phyloP scores from a whole-genome alignment of 1,140 invertebrate genomes.

The Gryon sp. region DNA sequence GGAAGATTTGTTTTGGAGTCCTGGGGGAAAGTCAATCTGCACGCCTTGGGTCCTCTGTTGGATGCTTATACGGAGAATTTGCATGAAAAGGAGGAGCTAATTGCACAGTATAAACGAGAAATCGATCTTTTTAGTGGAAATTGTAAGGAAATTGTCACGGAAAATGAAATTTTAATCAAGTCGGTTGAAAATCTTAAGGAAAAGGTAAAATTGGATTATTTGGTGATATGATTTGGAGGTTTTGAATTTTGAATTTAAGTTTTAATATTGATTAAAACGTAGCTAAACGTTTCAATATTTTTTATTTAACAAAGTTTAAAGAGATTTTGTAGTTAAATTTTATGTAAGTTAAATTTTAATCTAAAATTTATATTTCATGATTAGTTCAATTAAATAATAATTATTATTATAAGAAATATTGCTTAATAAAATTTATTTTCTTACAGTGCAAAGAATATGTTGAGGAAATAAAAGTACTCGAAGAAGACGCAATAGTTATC shows the following conservation, averaged over 20 bases:
- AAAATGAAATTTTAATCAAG: slow-evolving; percentile 83
- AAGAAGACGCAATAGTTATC: slow-evolving; percentile 80
- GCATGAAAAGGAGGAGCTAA: slow-evolving; percentile 83
- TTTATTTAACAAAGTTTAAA: neutral
- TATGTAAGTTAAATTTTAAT: neutral
- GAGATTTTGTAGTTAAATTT: neutral
- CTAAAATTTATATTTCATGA: neutral
- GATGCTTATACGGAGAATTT: slow-evolving; percentile 85
- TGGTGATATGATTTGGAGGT: too few relatives aligned
- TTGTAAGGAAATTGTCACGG: slow-evolving; percentile 82
- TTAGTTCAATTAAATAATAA: neutral
- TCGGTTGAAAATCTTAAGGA: slow-evolving; percentile 80
- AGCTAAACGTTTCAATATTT: slow-evolving; percentile 12
- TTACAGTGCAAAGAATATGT: slow-evolving; percentile 72
- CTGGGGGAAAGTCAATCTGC: slow-evolving; percentile 81
- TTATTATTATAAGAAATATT: too few relatives aligned
- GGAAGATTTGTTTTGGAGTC: slow-evolving; percentile 63
- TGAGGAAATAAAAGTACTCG: slow-evolving; percentile 73
- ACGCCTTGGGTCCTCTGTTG: slow-evolving; percentile 82
- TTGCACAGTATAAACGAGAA: slow-evolving; percentile 82
- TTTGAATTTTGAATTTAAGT: too few relatives aligned
- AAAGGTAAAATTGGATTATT: slow-evolving; percentile 78
- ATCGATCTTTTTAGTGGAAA: slow-evolving; percentile 82
- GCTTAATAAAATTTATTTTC: slow-evolving; percentile 8
- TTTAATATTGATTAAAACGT: too few relatives aligned